A percentile compares a stretch with the other conserved stretches of the same genome.
Evolutionary conservation across 1,140 invertebrate genomes (phyloP).

Genomic region (Contarinia nasturtii): DNA sequence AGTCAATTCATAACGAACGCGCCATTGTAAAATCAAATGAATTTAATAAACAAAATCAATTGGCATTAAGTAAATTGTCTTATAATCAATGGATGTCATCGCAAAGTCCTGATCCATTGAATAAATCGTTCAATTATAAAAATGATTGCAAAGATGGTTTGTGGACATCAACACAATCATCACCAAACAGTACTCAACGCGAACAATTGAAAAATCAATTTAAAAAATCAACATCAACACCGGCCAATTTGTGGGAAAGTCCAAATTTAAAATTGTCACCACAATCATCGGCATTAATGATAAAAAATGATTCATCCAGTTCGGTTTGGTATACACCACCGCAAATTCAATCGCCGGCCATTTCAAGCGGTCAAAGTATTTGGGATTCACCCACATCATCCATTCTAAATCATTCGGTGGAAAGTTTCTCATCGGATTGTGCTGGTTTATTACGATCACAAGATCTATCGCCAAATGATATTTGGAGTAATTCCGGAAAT

Average conservation of each 20-base stretch:
- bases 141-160: constrained; percentile 16
- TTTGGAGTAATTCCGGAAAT: too few relatives aligned
- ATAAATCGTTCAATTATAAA: constrained; percentile 2
- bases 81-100: background rate
- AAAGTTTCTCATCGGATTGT: too few relatives aligned
- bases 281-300: background rate
- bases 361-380: background rate
- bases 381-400: too few relatives aligned
- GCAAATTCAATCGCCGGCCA: constrained; percentile 1
- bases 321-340: constrained; percentile 1
- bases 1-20: too few relatives aligned
- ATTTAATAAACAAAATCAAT: too few relatives aligned
- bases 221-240: constrained; percentile 3
- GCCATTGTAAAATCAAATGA: too few relatives aligned
- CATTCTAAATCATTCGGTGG: too few relatives aligned
- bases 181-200: constrained; percentile 14
- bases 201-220: constrained; percentile 11
- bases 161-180: constrained; percentile 14
- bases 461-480: too few relatives aligned
- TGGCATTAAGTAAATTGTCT: too few relatives aligned
- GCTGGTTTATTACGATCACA: background rate
- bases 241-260: constrained; percentile 2
- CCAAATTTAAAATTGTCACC: constrained; percentile 1
- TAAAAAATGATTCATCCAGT: background rate
- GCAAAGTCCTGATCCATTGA: constrained; percentile 13